These are phyloP conservation scores for Todus mexicanus DNA, from an alignment of 2,797 vertebrate species.

Conservation along the genomic window DNA sequence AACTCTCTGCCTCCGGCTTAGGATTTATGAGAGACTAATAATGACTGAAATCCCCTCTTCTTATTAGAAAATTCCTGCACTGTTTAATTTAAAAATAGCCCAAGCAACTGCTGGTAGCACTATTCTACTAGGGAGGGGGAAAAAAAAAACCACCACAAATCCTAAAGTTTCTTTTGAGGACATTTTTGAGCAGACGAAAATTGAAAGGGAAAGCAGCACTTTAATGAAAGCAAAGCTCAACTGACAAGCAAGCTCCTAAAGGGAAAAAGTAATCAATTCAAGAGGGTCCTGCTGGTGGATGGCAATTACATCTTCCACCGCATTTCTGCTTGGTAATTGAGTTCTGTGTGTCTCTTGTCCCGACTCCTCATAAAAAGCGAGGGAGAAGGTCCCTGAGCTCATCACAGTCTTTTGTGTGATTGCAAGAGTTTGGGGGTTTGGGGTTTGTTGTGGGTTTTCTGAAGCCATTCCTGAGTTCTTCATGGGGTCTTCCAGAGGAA, in stretches of 20 bases:
- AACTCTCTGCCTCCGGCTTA: background rate
- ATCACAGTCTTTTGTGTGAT: rapidly evolving
- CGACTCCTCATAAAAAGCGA: rapidly evolving
- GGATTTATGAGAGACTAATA: background rate
- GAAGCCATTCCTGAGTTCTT: background rate
- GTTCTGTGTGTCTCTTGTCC: background rate
- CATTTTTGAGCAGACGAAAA: background rate
- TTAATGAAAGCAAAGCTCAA: background rate
- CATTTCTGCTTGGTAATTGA: background rate
- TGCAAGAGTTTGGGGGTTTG: too few species aligned
- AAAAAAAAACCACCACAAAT: background rate
- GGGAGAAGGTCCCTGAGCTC: background rate
- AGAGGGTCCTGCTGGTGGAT: background rate
- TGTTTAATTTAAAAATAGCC: background rate
- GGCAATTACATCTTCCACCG: background rate
- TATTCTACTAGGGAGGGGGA: background rate
- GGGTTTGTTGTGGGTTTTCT: background rate
- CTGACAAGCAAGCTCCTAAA: background rate
- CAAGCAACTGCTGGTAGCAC: background rate
- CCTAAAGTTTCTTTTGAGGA: background rate
- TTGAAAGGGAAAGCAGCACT: background rate
- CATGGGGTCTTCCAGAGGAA: background rate
- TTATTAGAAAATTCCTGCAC: background rate
- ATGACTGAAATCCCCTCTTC: background rate
- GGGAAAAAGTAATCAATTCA: background rate